Percentiles rank a stretch among this genome's conserved stretches.
phyloP scores from a whole-genome alignment of 2,113 vertebrate species.

The Myotis yumanensis region DNA sequence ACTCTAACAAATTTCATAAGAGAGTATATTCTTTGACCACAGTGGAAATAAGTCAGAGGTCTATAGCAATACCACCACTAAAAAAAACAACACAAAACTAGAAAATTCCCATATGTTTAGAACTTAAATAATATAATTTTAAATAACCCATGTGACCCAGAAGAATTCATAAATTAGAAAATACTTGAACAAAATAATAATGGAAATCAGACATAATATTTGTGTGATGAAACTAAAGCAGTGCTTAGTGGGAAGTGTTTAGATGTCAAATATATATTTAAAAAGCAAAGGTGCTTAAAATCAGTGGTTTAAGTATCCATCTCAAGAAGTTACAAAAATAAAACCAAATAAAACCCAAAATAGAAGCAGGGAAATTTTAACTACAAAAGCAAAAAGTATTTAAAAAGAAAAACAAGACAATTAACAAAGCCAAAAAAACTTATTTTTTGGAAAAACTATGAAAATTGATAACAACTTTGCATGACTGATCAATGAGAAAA shows the following conservation, averaged over 20 bases:
- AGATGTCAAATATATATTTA: not conserved
- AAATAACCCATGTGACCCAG: not conserved
- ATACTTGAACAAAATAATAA: slow-evolving; percentile 3
- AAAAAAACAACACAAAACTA: not conserved
- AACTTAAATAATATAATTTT: slow-evolving; percentile 8
- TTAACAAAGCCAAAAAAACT: not conserved
- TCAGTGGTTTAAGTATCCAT: not conserved
- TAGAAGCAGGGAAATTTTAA: not conserved
- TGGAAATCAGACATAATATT: not conserved
- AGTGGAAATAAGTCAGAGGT: not conserved
- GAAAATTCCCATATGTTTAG: not conserved
- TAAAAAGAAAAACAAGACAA: not conserved
- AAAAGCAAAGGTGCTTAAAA: not conserved
- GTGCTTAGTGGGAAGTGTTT: not conserved
- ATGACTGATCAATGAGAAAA: not conserved
- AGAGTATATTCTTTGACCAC: not conserved
- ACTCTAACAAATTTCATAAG: not conserved
- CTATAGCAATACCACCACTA: not conserved
- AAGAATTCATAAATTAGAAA: not conserved
- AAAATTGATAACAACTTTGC: not conserved
- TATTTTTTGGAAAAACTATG: not conserved
- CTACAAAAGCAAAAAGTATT: not conserved
- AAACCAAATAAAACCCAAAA: slow-evolving; percentile 39
- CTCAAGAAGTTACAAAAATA: slow-evolving; percentile 16
- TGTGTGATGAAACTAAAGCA: slow-evolving; percentile 28